Base-by-base conservation (phyloP, 2,797 vertebrate species). In the Megaceryle alcyon region DNA sequence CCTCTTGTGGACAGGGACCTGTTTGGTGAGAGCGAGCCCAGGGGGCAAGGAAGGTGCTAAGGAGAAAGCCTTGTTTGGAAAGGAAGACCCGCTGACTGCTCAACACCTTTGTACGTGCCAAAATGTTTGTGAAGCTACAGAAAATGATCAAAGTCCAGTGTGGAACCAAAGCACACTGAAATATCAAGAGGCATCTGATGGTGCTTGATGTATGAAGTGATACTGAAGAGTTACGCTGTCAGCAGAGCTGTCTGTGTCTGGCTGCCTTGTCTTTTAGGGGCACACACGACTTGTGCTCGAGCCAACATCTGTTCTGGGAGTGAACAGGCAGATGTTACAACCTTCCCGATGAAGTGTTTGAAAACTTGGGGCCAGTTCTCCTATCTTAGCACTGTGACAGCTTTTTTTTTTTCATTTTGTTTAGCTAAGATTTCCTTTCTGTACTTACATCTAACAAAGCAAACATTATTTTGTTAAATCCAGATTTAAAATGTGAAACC, bases 271-370 rank as follows among this genome's bases (percentile, higher is more conserved):
- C 33, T 44, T 16, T 31, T 22, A 14, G 71, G 54, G 49, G 18
- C 37, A 3, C 6, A 1, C 8, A 3, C 17, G 1, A 0, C 12
- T 28, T 29, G 64, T 51, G 43, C 65, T 49, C 48, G 23, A 46
- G 70, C 75, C 35, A 22, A 4, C 5, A 12, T 19, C 41, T 85
- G 6, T 70, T 31, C 28, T 41, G 41, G 41, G 54, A 39, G 16
- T 4, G 57, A 28, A 26, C 14, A 41, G 41, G 70, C 70, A 57
- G 72, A 53, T 1, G 0, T 69, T n/a, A 29, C 22, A 46, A 16
- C 17, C 53, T 81, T 43, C 85, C 53, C 68, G 28, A 7, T 1
- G 2, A 57, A 69, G 37, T 16, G 26, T 57, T 43, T 72, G 86
- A 12, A 61, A 46, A 77, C 54, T 15, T 8, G 5, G 68, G 53